Evolutionary conservation across 1,140 invertebrate genomes (phyloP), one percentile per base, ranked within the genome.

Genomic region (Drosophila arawakana): DNA sequence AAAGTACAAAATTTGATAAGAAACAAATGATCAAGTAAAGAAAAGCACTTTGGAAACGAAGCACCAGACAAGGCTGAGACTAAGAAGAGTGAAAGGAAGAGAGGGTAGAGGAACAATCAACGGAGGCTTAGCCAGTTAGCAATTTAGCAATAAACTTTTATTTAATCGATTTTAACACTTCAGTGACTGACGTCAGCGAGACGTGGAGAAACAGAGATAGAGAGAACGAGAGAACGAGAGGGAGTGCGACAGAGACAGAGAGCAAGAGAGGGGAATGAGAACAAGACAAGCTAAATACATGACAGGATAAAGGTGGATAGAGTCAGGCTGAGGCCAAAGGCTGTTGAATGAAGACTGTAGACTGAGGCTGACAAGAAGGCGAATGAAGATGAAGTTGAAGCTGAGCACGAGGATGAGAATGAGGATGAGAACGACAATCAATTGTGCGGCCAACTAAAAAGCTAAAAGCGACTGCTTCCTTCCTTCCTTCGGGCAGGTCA

Each of bases 161-260:
- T 84, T 89, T 76, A 89, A 89, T 89, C 84, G 84, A 89, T 89
- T 89, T 89, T 84, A 89, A 89, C 85, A 89, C 84, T 89, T 89
- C 80, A 88, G 74, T 84, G 84, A 66, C 41, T 50, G 52, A 21
- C 39, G 18, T 9, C 2, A 15, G 30, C n/a, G 47, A 18, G 6
- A 8, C 5, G 4, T n/a, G 9, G 11, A 11, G 9, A 21, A 5
- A 11, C 13, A 43, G 30, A 39, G 8, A 49, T n/a, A 55, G 11
- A 10, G 6, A 67, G 43, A 59, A 35, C 30, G 10, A 10, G 11
- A 30, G 21, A 4, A 18, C 25, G 47, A 50, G 7, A 30, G 47
- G 3, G 8, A 30, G 21, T 15, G 15, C 1, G 15, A 15, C 15
- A 49, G 21, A 49, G 46, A 25, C 13, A 7, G 18, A 30, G 25